These are phyloP conservation scores for Okamejei kenojei DNA, from an alignment of 2,797 vertebrate species.

Conservation along the genomic window DNA sequence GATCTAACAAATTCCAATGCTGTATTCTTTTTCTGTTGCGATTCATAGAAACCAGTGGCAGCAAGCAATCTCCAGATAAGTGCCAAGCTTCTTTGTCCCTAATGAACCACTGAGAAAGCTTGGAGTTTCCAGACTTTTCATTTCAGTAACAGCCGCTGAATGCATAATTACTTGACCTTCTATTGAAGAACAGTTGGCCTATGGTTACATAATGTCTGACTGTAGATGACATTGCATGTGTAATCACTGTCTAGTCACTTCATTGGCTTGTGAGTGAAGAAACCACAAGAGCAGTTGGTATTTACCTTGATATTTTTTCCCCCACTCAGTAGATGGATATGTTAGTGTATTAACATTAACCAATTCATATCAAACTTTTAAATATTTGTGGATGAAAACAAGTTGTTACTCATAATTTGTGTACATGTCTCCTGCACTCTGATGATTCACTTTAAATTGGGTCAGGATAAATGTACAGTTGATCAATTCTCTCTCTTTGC, in stretches of 20 bases:
- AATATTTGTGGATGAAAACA: constrained; percentile 25
- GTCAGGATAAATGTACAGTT: background rate
- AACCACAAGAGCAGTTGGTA: constrained; percentile 38
- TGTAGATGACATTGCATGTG: constrained; percentile 51
- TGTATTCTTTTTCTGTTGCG: background rate
- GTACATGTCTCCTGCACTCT: background rate
- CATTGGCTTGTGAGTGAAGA: constrained; percentile 45
- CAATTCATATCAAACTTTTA: constrained; percentile 40
- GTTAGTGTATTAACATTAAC: constrained; percentile 39
- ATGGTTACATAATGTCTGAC: constrained; percentile 52
- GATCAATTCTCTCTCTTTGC: background rate
- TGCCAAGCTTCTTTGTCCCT: background rate
- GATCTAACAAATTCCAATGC: no score
- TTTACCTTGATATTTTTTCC: constrained; percentile 40
- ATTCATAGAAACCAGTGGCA: background rate
- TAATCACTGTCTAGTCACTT: constrained; percentile 58
- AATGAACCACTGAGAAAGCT: background rate
- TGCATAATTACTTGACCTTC: constrained; percentile 51
- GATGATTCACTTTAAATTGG: constrained; percentile 17
- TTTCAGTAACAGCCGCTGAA: background rate
- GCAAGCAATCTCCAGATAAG: background rate
- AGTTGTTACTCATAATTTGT: constrained; percentile 36
- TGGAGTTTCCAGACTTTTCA: background rate
- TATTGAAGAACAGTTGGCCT: constrained; percentile 54
- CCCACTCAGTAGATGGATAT: constrained; percentile 38